phyloP scores from a whole-genome alignment of 2,113 vertebrate genomes.

The Scartelaos histophorus region DNA sequence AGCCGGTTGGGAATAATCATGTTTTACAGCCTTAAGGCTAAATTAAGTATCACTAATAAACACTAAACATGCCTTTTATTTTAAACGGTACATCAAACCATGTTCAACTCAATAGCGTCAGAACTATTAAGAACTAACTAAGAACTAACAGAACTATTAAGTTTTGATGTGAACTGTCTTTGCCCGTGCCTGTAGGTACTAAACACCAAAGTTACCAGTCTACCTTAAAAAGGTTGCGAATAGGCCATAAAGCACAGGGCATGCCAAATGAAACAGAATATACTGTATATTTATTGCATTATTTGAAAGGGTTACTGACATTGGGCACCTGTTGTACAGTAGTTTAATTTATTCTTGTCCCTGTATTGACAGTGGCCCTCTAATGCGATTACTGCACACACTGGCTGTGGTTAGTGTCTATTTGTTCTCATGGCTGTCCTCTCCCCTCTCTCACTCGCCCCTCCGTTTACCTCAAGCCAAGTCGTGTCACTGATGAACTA shows the following conservation, averaged over 20 bases:
- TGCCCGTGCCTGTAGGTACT: neutral
- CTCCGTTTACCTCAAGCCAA: conserved; percentile 50
- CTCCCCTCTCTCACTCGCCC: conserved; percentile 18
- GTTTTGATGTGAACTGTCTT: neutral
- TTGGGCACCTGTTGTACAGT: neutral
- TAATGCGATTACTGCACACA: conserved; percentile 8
- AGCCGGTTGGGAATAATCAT: conserved; percentile 19
- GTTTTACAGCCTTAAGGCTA: conserved; percentile 33
- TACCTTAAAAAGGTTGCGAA: neutral
- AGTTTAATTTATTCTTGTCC: neutral
- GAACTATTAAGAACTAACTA: too few species aligned
- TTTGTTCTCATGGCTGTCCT: conserved; percentile 24
- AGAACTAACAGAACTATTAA: neutral
- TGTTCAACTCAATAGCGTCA: neutral
- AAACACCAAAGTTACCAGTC: neutral
- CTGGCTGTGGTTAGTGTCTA: neutral
- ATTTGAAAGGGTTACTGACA: neutral
- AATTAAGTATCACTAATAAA: conserved; percentile 35
- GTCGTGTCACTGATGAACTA: conserved; percentile 53
- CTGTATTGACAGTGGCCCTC: conserved; percentile 2
- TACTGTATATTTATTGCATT: neutral
- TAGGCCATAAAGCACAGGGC: neutral
- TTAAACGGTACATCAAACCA: conserved; percentile 5
- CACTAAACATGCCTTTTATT: conserved; percentile 16
- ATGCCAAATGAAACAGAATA: neutral